These are phyloP conservation scores for Prietella phreatophila DNA, from an alignment of 2,113 vertebrate genomes.

Conservation along the genomic window DNA sequence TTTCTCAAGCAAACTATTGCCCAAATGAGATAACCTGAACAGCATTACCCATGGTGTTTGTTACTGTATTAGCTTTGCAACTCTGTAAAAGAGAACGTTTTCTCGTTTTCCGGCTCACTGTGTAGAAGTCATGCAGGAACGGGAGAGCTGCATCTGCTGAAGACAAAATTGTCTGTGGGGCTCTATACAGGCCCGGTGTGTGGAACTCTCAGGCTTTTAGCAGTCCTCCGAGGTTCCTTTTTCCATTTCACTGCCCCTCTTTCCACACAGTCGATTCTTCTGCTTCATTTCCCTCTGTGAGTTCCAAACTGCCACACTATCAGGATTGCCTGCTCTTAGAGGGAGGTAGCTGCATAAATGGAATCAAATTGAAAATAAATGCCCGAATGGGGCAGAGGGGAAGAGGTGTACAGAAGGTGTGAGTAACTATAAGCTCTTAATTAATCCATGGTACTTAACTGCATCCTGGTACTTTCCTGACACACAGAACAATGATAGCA, in stretches of 20 bases:
- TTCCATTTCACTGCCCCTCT: conserved; percentile 56
- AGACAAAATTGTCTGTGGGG: not conserved
- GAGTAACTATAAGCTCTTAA: conserved; percentile 27
- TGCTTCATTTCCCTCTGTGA: conserved; percentile 54
- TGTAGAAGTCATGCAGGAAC: not conserved
- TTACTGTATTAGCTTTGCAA: not conserved
- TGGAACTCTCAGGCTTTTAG: conserved; percentile 56
- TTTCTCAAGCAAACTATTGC: not conserved
- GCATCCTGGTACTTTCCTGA: not conserved
- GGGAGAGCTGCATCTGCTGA: not conserved
- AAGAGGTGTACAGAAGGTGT: not conserved
- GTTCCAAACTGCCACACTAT: conserved; percentile 41
- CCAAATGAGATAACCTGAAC: not conserved
- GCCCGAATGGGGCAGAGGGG: not conserved
- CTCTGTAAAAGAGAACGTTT: no score
- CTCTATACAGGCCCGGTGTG: not conserved
- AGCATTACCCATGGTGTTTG: not conserved
- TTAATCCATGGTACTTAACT: conserved; percentile 15
- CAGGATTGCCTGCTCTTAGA: conserved; percentile 33
- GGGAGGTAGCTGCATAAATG: conserved; percentile 42
- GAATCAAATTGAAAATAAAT: conserved; percentile 59
- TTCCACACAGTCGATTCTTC: conserved; percentile 60
- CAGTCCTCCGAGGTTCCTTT: conserved; percentile 51
- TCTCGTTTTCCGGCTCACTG: not conserved
- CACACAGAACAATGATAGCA: not conserved